Base-by-base conservation (phyloP, 2,797 vertebrate species). In the Ciconia nigra region DNA sequence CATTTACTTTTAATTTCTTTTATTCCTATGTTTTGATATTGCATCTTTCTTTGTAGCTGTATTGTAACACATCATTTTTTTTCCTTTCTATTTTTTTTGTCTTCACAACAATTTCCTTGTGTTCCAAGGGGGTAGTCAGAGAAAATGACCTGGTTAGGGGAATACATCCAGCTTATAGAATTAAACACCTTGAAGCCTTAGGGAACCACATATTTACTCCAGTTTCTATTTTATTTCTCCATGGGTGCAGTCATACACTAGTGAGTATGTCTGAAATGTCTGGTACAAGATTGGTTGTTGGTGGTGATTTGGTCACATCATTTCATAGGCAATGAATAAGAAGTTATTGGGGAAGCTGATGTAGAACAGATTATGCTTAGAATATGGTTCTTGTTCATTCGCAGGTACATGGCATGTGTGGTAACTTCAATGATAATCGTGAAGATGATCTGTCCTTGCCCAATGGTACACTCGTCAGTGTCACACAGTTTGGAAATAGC, bases 341-440 rank as follows among this genome's bases (percentile, higher is more conserved):
- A 80, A 80, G 8, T 44, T 67, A 61, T 12, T 41, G 47, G 17
- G 28, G 33, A 92, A 85, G 26, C 8, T 78, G 69, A 29, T 61
- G 12, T 26, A 83, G 71, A 93, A 63, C 19, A 72, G 21, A 31
- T 29, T 37, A n/a, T 72, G 29, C 59, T 70, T 65, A 90, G 47
- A 52, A 77, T 49, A 28, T 15, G 44, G 10, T 57, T 83, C 39
- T 91, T 81, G 7, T 88, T 66, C 28, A 19, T 63, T 74, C 91
- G 35, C 89, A 98, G 98, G 96, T 98, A 24, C 96, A 96, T 62
- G 98, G 98, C 70, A 96, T 98, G 94, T 98, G 98, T 51, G 98
- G 98, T 49, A 98, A 98, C 89, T 98, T 97, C 93, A 98, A 98
- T 28, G 93, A 72, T 15, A 41, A 67, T 10, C n/a, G 0, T n/a